phyloP scores from a whole-genome alignment of 2,797 vertebrate species.

The Distichodus sexfasciatus region DNA sequence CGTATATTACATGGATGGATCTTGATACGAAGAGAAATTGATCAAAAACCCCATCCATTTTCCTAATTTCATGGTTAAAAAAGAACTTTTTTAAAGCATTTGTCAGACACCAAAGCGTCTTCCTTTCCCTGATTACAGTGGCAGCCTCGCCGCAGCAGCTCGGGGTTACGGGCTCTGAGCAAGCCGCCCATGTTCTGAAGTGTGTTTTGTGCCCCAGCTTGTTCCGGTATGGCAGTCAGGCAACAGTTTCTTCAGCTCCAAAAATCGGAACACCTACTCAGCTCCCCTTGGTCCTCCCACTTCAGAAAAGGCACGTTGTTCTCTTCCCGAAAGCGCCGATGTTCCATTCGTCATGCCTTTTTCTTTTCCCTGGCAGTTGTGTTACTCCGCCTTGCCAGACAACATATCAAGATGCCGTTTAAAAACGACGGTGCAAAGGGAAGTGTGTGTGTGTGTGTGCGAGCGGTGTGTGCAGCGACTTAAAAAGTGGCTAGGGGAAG shows the following conservation, averaged over 20 bases:
- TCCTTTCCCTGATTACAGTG: too few species aligned
- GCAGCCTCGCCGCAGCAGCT: too few species aligned
- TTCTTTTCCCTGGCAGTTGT: neutral
- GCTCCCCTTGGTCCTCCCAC: neutral
- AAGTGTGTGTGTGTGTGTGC: too few species aligned
- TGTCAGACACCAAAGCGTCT: too few species aligned
- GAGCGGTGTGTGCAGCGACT: too few species aligned
- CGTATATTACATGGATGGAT: too few species aligned
- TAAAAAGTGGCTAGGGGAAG: slow-evolving; percentile 1
- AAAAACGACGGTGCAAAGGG: neutral
- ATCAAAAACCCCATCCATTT: too few species aligned
- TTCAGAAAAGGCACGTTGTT: neutral
- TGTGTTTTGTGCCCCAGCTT: neutral
- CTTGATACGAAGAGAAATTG: too few species aligned
- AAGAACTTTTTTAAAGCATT: too few species aligned
- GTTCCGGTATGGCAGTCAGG: neutral
- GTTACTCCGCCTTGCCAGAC: neutral
- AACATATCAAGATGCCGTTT: neutral
- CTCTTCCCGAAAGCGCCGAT: neutral
- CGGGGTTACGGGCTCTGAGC: too few species aligned
- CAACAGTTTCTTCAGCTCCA: neutral
- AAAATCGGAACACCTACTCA: neutral
- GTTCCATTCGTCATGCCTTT: slow-evolving; percentile 3
- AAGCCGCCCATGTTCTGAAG: neutral
- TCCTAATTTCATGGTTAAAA: too few species aligned